Evolutionary conservation across 2,888 invertebrate genomes (phyloP), one percentile per base, ranked within the genome.

Genomic region (Dioctria rufipes): DNA sequence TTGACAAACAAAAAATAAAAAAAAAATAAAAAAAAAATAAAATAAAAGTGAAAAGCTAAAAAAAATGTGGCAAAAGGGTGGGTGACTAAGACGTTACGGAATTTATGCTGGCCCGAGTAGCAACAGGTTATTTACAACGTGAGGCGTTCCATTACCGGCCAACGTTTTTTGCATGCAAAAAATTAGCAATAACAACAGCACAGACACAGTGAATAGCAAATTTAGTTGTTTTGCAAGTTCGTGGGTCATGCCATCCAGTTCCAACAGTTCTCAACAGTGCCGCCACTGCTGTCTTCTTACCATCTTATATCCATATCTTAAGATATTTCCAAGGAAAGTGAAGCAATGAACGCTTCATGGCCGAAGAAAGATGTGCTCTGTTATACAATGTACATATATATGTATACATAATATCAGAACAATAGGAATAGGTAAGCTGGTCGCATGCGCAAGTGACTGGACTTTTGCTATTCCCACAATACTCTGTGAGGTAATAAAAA

Each of bases 41-140:
- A 75, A 77, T 63, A 63, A 4, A 4, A 63, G 8, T 9, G 49
- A 75, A 75, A 8, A n/a, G 37, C 37, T 46, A 11, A 69, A 25
- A n/a, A 60, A 58, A 58, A 75, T 13, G 42, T 61, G 61, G 37
- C 42, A 43, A 75, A 75, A 75, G 77, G 63, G 77, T 77, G 77
- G 63, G 63, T 77, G 77, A 77, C 77, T 77, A 61, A 77, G 77
- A 60, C 63, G 9, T 49, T 58, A 58, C 63, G 77, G 77, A 63
- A 77, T 77, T 77, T 61, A 63, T 60, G 75, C 60, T 13, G 61
- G 58, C 75, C 60, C 11, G 43, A 61, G 11, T 3, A 25, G 46
- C 46, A 61, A 46, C 77, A 77, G 77, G 77, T 77, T 63, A 77
- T 77, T 63, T 63, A 63, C 73, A 73, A 73, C 25, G 39, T 5